These are phyloP conservation scores for Phodopus roborovskii DNA, from an alignment of 2,113 vertebrate species.

Conservation along the genomic window DNA sequence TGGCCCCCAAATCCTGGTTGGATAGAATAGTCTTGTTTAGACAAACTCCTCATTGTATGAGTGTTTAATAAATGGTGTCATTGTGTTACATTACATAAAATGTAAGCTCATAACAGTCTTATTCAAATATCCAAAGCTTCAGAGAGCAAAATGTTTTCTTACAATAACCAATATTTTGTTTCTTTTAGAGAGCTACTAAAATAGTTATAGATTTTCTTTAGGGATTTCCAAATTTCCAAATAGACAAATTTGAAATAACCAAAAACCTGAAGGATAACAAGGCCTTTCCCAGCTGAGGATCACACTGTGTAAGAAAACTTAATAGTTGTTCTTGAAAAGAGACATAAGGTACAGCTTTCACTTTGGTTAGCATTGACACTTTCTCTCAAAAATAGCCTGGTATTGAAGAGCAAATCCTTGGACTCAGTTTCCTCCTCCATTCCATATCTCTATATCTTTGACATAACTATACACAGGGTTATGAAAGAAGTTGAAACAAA, in stretches of 20 bases:
- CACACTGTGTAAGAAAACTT: conserved; percentile 19
- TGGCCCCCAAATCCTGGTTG: conserved; percentile 31
- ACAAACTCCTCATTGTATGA: background rate
- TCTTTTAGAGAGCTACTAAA: conserved; percentile 21
- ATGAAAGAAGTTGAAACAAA: conserved; percentile 11
- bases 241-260: conserved; percentile 23
- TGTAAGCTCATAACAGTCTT: background rate
- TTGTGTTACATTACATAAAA: background rate
- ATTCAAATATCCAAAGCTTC: background rate
- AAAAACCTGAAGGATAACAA: conserved; percentile 19
- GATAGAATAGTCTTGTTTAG: background rate
- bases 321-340: conserved; percentile 10
- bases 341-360: background rate
- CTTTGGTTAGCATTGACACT: background rate
- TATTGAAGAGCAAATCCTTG: background rate
- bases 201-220: background rate
- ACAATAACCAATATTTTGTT: background rate
- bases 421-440: background rate
- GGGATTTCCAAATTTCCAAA: conserved; percentile 20
- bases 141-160: background rate
- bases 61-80: background rate
- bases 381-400: conserved; percentile 17
- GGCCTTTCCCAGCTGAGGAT: background rate
- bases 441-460: conserved; percentile 23
- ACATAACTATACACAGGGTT: background rate